Conservation (phyloP, 2,113 vertebrate genomes). For the Petromus typicus region DNA sequence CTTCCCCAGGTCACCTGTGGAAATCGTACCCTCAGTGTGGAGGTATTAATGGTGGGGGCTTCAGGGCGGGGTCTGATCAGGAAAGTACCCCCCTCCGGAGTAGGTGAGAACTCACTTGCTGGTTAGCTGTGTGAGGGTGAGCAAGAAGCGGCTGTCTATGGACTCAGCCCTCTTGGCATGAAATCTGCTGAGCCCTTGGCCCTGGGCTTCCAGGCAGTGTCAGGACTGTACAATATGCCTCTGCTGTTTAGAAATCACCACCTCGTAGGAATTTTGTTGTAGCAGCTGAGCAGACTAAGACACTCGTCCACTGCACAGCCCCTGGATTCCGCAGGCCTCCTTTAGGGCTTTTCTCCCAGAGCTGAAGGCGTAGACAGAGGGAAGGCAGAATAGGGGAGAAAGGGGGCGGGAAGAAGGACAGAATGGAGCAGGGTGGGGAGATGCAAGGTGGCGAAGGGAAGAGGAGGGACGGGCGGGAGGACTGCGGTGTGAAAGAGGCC, state of each 20-base stretch:
- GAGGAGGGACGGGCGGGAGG: background rate
- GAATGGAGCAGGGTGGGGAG: accelerated
- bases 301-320: background rate
- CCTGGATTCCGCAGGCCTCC: background rate
- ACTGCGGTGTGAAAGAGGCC: background rate
- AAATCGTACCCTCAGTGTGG: background rate
- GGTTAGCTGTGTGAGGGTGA: background rate
- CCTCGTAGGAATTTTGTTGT: background rate
- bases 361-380: no score
- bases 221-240: background rate
- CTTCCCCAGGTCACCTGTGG: background rate
- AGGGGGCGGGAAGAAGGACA: background rate
- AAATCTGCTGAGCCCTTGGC: background rate
- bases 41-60: background rate
- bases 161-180: background rate
- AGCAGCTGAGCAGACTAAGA: background rate
- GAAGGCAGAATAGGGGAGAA: background rate
- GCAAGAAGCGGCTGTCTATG: background rate
- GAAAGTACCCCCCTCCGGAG: background rate
- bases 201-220: background rate
- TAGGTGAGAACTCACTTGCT: background rate
- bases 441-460: background rate
- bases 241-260: background rate
- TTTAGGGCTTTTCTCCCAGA: background rate
- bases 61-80: background rate